Conservation (phyloP, 2,113 vertebrate genomes). For the Psilopsiagon aymara region DNA sequence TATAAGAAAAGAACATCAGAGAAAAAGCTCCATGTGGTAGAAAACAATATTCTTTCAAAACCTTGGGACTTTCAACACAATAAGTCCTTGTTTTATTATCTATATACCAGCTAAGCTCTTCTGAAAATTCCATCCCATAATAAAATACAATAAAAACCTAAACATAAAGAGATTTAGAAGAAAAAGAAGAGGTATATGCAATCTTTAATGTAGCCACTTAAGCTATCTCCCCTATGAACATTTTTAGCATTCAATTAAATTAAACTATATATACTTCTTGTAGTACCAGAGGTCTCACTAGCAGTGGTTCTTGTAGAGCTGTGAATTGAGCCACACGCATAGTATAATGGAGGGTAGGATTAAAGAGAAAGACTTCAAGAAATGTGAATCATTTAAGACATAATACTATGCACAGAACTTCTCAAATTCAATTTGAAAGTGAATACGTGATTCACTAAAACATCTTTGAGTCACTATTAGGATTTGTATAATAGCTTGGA, state of each 20-base stretch:
- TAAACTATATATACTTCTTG: neutral
- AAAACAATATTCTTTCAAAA: neutral
- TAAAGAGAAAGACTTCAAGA: neutral
- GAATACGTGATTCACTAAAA: neutral
- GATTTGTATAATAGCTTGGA: neutral
- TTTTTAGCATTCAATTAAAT: neutral
- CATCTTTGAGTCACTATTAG: neutral
- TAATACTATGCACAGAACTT: neutral
- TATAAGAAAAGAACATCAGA: neutral
- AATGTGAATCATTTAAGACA: neutral
- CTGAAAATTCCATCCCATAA: neutral
- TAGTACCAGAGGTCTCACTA: neutral
- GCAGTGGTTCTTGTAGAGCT: slow-evolving; percentile 8
- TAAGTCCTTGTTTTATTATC: neutral
- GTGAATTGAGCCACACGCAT: neutral
- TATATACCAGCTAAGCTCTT: neutral
- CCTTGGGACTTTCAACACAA: neutral
- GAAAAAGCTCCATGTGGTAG: neutral
- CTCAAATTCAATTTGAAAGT: neutral
- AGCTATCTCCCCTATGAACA: neutral
- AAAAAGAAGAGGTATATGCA: neutral
- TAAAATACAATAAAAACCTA: neutral
- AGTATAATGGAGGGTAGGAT: neutral
- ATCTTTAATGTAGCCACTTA: neutral
- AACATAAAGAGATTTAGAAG: neutral